Evolutionary conservation across 1,140 invertebrate species (phyloP).

Genomic region (Holotrichia oblita): DNA sequence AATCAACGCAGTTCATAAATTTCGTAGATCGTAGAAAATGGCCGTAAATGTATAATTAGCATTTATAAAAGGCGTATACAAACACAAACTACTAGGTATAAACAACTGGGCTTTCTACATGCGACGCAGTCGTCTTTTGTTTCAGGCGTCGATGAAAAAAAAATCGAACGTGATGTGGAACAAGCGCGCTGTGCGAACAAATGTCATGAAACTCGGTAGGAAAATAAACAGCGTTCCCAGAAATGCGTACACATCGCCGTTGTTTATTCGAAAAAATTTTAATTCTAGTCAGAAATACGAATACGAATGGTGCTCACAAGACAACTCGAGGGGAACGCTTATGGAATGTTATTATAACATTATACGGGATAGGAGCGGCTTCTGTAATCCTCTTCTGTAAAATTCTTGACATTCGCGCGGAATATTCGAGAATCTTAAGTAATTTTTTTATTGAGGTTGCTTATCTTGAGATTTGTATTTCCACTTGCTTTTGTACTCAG

Average conservation of each 20-base stretch:
- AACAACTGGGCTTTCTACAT: neutral
- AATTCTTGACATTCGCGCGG: too few species aligned
- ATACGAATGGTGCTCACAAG: neutral
- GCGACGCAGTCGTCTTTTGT: neutral
- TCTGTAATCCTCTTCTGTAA: too few species aligned
- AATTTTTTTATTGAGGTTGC: too few species aligned
- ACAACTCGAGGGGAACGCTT: neutral
- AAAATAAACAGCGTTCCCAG: slow-evolving; percentile 6
- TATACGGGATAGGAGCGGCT: too few species aligned
- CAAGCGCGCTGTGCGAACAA: slow-evolving; percentile 4
- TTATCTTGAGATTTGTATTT: too few species aligned
- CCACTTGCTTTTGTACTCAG: too few species aligned
- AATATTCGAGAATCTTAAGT: too few species aligned
- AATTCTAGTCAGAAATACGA: neutral
- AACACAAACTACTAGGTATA: neutral
- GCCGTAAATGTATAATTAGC: slow-evolving; percentile 20
- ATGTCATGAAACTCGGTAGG: neutral
- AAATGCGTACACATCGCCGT: neutral
- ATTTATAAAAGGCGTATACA: slow-evolving; percentile 13
- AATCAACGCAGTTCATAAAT: neutral
- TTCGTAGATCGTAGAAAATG: slow-evolving; percentile 1
- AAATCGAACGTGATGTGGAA: neutral
- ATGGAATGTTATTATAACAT: neutral
- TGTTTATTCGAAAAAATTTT: slow-evolving; percentile 4
- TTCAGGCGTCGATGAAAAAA: neutral